Evolutionary conservation across 2,797 vertebrate species (phyloP), one percentile per base, ranked within the genome.

Genomic region (Squalus acanthias): DNA sequence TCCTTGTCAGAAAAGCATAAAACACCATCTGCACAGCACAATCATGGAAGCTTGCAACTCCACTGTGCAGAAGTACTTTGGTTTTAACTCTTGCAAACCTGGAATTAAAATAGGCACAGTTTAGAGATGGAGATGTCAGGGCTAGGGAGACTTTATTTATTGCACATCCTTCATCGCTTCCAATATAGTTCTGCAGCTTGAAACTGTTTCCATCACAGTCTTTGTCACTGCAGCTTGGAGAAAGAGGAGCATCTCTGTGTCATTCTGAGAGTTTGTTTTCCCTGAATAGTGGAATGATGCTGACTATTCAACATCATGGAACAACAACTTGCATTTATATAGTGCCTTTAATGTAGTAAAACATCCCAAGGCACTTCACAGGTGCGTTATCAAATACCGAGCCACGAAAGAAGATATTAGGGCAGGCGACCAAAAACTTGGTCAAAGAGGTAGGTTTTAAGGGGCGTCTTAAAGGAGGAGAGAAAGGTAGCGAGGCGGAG

Each of bases 1-100:
- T 95, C 93, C 93, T 95, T 95, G 93, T 95, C 93, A 95, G 93
- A 72, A 65, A 95, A 72, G 93, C 93, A 72, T 95, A 95, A 95
- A 95, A 72, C 69, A 72, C 93, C 93, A 95, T 95, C 93, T 95
- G 93, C 50, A 95, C 46, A 50, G 46, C 69, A 95, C 93, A 95
- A 53, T 72, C 57, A 65, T 7, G 33, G 87, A 65, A n/a, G 33
- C 93, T 95, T 72, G 93, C 46, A 74, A 53, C 67, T 53, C 67
- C 69, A 0, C 69, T 95, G 69, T 53, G 67, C 67, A 95, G 93
- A 72, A 95, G 46, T 50, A 46, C 26, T 4, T 69, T 9, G 53
- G 22, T 7, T 95, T 95, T 95, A 95, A 95, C 67, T 95, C 67
- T 50, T 95, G 39, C 69, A 13, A 26, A 39, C 22, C 93, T 29